Evolutionary conservation across 2,888 invertebrate species (phyloP), one percentile per base, ranked within the genome.

Genomic region (Tenthredo amoena): DNA sequence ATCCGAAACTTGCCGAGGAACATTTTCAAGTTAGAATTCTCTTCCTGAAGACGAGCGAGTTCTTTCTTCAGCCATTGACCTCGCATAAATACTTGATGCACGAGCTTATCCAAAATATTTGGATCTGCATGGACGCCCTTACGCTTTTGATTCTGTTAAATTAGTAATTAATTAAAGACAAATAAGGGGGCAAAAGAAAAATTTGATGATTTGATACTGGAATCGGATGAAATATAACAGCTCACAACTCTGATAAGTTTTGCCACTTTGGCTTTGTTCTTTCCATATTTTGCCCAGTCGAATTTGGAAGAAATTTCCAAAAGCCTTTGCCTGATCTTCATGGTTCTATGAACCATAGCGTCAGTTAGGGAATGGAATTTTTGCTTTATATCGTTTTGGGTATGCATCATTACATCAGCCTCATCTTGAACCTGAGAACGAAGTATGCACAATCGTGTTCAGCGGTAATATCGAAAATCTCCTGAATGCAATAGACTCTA

Each of bases 31-130:
- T 88, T 87, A 18, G 86, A 85, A 85, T 89, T 89, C 62, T 89
- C 89, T 10, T 88, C 87, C 26, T 88, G 89, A 1, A 89, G 85
- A 55, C 88, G 88, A 1, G 84, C 81, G 71, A 89, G 68, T 55
- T 89, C 89, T 43, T 88, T 87, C 65, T 89, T 89, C 34, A 89
- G 71, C 89, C 89, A 89, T 77, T 88, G 89, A 6, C 88, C 88
- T 7, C 88, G 86, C 87, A 89, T 89, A 68, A 88, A 88, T 26
- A 88, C 86, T 85, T 87, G 88, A 47, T 89, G 88, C n/a, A 87
- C 82, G 65, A 88, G 72, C 68, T 88, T 89, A 43, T 89, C 88
- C 6, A 86, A 40, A 1, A 65, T 47, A 72, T 87, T 84, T 26
- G 87, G 85, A 15, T 86, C 50, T 21, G 81, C 15, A 40, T 81